Conservation (phyloP, 2,113 vertebrate species). For the Cervus canadensis region DNA sequence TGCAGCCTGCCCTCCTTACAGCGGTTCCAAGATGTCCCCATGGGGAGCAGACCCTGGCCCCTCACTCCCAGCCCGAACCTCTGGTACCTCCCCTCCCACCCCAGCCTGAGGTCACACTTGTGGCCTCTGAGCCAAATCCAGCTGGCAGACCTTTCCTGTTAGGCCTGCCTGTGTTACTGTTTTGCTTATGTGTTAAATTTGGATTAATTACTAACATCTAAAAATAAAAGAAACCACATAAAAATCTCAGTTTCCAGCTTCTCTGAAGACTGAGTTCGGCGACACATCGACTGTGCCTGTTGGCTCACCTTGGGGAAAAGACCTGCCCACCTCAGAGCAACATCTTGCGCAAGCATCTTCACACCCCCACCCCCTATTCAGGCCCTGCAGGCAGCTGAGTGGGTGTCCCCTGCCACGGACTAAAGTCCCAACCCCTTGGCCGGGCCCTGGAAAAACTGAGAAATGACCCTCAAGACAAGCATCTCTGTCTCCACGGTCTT, state of each 20-base stretch:
- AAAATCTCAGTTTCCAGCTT: neutral
- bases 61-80: too few species aligned
- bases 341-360: fast-evolving
- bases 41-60: neutral
- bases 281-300: too few species aligned
- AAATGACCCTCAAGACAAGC: neutral
- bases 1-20: neutral
- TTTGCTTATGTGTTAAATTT: neutral
- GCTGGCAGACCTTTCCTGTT: neutral
- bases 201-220: neutral
- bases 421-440: neutral
- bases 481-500: neutral
- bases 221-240: neutral
- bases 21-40: neutral
- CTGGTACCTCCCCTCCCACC: neutral
- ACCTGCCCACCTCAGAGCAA: neutral
- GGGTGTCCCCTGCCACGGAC: neutral
- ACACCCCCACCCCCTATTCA: neutral
- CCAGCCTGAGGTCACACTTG: neutral
- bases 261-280: neutral
- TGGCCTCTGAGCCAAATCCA: neutral
- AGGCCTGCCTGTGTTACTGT: neutral
- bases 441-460: neutral
- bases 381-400: neutral
- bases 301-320: neutral